These are phyloP conservation scores for Oryzias dopingdopingensis DNA, from an alignment of 2,797 vertebrate genomes.

Conservation along the genomic window DNA sequence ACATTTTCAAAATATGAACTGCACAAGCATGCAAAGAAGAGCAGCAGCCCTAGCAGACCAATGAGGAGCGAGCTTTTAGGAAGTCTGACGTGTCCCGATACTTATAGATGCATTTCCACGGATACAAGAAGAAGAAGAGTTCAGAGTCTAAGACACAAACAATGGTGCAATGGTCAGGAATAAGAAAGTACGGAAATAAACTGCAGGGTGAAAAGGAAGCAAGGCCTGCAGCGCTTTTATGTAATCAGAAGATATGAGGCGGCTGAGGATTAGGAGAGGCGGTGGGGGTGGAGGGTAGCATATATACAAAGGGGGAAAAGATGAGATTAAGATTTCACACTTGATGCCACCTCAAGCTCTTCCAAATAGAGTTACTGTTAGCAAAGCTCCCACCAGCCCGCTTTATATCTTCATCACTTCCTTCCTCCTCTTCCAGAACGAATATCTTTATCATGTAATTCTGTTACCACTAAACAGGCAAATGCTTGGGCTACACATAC, in stretches of 20 bases:
- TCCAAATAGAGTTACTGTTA: slow-evolving; percentile 24
- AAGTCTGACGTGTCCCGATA: neutral
- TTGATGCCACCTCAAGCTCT: slow-evolving; percentile 38
- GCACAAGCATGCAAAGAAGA: no score
- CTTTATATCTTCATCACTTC: slow-evolving; percentile 14
- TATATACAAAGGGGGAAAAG: slow-evolving; percentile 24
- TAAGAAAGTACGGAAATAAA: neutral
- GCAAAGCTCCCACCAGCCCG: slow-evolving; percentile 14
- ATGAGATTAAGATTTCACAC: slow-evolving; percentile 62
- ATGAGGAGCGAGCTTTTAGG: neutral
- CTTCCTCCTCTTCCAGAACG: slow-evolving; percentile 43
- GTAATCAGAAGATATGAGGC: slow-evolving; percentile 43
- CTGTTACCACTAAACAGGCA: slow-evolving; percentile 45
- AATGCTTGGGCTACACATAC: slow-evolving; percentile 10
- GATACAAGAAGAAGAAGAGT: slow-evolving; percentile 2
- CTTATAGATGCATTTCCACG: neutral
- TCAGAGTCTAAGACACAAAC: neutral
- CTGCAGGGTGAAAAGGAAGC: slow-evolving; percentile 4
- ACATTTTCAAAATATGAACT: no score
- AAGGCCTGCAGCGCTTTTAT: slow-evolving; percentile 43
- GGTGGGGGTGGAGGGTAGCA: slow-evolving; percentile 8
- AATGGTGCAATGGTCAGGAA: neutral
- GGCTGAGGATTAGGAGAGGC: slow-evolving; percentile 15
- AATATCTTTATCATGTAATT: slow-evolving; percentile 63
- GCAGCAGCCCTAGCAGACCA: no score